Evolutionary conservation across 2,888 invertebrate genomes (phyloP), one percentile per base, ranked within the genome.

Genomic region (Cordylochernes scorpioides): DNA sequence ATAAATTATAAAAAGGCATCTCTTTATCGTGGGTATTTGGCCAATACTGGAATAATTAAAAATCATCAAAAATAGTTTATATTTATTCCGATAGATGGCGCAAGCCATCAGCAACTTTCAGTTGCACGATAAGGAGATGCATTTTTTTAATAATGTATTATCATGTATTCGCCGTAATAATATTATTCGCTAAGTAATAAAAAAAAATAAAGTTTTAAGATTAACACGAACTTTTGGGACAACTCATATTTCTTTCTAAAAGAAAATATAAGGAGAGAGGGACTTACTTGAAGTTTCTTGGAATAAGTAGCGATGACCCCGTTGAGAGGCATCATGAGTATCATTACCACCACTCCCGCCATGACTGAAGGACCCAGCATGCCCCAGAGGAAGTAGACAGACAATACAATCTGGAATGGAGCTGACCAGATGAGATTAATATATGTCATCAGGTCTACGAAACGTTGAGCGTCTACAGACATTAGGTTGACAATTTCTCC

Each of bases 401-500:
- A 71, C 17, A 86, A 53, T 3, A 61, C 60, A 40, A 91, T 88
- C 58, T 86, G 84, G 15, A 84, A 55, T 0, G 86, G 84, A 13
- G 51, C 45, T 1, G 77, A 77, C 80, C 80, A 80, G 43, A 80
- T 64, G 71, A 78, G 71, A 50, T 78, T 78, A 38, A 80, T 55
- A 49, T 77, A 78, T 0, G 72, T 68, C 8, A 70, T 71, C 26
- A 80, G 54, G 48, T 82, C 80, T 58, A 78, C 66, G 47, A 82
- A 75, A 46, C 70, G 63, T 52, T 82, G 80, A 2, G 78, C 77
- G 53, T 84, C 82, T 0, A 82, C 80, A 4, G 77, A 68, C 80
- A 82, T 82, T 39, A 82, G 58, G 51, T 82, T 82, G 8, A 82
- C 80, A 44, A 82, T 80, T 62, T 82, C 80, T 21, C 82, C 82